Percentiles rank a stretch among this genome's conserved stretches.
phyloP scores from a whole-genome alignment of 1,140 invertebrate species.

The Heliconius hermathena region DNA sequence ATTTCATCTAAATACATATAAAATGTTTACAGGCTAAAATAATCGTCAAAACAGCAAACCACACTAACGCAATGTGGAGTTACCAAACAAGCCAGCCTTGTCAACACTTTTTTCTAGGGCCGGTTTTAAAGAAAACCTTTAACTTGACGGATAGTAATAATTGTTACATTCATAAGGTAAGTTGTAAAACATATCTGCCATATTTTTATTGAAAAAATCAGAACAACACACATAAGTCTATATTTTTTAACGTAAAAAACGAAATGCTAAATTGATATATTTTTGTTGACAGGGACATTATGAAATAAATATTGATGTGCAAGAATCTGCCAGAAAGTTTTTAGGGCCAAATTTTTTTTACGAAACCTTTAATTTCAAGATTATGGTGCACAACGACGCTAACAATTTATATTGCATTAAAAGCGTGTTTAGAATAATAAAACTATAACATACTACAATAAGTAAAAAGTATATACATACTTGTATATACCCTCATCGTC shows the following conservation, averaged over 20 bases:
- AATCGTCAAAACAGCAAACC: constrained; percentile 52
- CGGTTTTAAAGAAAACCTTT: constrained; percentile 56
- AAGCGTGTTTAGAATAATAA: constrained; percentile 40
- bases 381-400: constrained; percentile 52
- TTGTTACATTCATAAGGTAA: constrained; percentile 67
- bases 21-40: constrained; percentile 59
- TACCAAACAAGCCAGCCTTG: constrained; percentile 63
- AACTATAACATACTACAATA: constrained; percentile 14
- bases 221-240: not conserved
- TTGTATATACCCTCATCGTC: not conserved
- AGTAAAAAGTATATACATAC: too few species aligned
- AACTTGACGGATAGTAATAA: constrained; percentile 53
- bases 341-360: constrained; percentile 66
- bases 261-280: constrained; percentile 37
- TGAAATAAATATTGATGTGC: constrained; percentile 54
- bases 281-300: constrained; percentile 62
- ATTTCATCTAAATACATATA: not conserved
- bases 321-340: constrained; percentile 46
- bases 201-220: not conserved
- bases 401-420: constrained; percentile 64
- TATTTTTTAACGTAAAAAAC: constrained; percentile 11
- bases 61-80: constrained; percentile 59
- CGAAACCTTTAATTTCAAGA: constrained; percentile 59
- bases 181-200: not conserved
- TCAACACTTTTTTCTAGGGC: constrained; percentile 68